These are phyloP conservation scores for Orchesella flavescens DNA, from an alignment of 2,888 invertebrate genomes.

Conservation along the genomic window DNA sequence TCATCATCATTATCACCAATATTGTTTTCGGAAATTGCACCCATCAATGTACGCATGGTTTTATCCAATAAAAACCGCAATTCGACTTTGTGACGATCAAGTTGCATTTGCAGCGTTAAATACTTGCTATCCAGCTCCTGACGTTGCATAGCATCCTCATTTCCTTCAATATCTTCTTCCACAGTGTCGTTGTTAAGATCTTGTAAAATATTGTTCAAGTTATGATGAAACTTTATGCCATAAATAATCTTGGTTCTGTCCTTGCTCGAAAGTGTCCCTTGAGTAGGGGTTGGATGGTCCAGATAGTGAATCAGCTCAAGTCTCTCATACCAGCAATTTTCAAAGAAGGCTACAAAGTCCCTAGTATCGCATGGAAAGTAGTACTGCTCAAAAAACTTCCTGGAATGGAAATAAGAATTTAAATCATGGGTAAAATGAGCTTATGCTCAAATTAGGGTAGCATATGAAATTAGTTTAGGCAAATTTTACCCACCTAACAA, in stretches of 20 bases:
- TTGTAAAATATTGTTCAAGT: background rate
- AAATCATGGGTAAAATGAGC: background rate
- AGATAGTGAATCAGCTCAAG: slow-evolving; percentile 10
- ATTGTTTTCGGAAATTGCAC: background rate
- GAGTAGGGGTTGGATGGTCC: background rate
- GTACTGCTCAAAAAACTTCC: slow-evolving; percentile 1
- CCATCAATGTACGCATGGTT: background rate
- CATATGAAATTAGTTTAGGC: background rate
- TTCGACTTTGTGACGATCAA: slow-evolving; percentile 8
- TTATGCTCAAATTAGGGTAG: background rate
- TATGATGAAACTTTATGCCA: slow-evolving; percentile 21
- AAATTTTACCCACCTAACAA: slow-evolving; percentile 3
- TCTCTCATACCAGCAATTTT: background rate
- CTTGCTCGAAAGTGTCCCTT: background rate
- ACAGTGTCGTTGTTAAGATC: background rate
- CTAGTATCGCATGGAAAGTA: slow-evolving; percentile 1
- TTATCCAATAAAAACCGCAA: slow-evolving; percentile 9
- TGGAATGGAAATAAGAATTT: background rate
- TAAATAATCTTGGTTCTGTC: slow-evolving; percentile 19
- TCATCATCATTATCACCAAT: background rate
- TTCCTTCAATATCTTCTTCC: background rate
- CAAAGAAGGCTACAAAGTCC: background rate
- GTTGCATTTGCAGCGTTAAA: slow-evolving; percentile 22
- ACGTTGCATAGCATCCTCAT: background rate
- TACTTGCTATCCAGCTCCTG: background rate